phyloP scores from a whole-genome alignment of 2,888 invertebrate genomes.

The Gandaritis pyraliata region DNA sequence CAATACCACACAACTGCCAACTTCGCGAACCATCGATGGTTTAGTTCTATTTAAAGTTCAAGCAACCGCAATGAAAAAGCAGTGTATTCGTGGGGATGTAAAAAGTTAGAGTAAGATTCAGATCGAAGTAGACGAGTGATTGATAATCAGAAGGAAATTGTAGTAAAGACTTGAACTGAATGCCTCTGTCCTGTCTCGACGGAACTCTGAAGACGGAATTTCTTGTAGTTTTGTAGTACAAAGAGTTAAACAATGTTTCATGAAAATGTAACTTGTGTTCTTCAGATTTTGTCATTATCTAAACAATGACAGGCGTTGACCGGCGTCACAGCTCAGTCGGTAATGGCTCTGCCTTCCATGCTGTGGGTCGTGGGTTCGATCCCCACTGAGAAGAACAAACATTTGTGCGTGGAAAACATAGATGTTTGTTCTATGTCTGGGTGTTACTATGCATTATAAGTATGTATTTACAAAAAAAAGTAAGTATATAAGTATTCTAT shows the following conservation, averaged over 20 bases:
- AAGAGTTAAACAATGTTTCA: not conserved
- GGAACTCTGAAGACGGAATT: not conserved
- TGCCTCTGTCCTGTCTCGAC: constrained; percentile 43
- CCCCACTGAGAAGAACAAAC: no score
- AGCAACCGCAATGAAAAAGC: not conserved
- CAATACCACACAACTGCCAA: constrained; percentile 3
- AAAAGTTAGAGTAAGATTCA: constrained; percentile 6
- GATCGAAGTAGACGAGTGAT: constrained; percentile 46
- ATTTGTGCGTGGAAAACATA: no score
- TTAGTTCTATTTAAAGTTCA: not conserved
- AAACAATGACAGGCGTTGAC: no score
- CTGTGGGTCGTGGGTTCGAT: no score
- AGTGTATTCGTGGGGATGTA: constrained; percentile 15
- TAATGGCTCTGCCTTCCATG: no score
- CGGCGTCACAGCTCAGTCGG: no score
- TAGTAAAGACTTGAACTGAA: constrained; percentile 49
- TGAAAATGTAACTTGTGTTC: not conserved
- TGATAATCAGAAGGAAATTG: constrained; percentile 53
- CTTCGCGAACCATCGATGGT: constrained; percentile 18
- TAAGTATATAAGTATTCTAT: no score
- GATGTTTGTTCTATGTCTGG: no score
- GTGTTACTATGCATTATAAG: no score
- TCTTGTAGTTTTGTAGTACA: not conserved
- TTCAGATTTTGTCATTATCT: no score
- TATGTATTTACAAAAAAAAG: no score